These are phyloP conservation scores for Anolis sagrei DNA, from an alignment of 2,113 vertebrate species.

Conservation along the genomic window DNA sequence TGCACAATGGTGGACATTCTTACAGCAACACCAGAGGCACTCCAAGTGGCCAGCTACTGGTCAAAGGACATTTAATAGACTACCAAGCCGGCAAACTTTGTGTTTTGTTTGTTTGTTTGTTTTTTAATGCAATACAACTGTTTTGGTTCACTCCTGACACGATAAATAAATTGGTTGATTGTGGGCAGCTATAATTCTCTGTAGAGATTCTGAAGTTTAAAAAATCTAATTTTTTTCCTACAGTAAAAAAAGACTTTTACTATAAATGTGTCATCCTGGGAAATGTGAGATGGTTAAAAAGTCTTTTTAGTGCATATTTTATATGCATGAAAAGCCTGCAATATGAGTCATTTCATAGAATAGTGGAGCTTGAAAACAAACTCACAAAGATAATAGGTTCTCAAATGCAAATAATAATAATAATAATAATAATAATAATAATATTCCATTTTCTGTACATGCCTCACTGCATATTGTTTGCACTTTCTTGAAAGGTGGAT, in stretches of 20 bases:
- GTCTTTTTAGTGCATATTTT: neutral
- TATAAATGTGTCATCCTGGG: neutral
- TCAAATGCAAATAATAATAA: neutral
- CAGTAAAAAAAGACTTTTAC: neutral
- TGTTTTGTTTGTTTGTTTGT: too few relatives aligned
- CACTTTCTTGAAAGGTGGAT: constrained; percentile 14
- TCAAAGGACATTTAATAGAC: too few relatives aligned
- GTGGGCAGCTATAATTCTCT: neutral
- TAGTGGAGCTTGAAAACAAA: neutral
- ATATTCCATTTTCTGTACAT: constrained; percentile 2
- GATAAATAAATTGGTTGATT: too few relatives aligned
- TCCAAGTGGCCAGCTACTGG: too few relatives aligned
- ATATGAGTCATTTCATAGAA: neutral
- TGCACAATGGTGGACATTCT: too few relatives aligned
- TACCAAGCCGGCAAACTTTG: too few relatives aligned
- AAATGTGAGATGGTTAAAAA: neutral
- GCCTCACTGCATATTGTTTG: neutral
- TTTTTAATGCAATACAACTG: too few relatives aligned
- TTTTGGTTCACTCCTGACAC: too few relatives aligned
- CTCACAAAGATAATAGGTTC: neutral
- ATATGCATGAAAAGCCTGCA: neutral
- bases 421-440: constrained; percentile 31
- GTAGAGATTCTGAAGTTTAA: neutral
- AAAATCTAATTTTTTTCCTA: neutral
- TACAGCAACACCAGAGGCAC: too few relatives aligned